These are phyloP conservation scores for Mycogona germanica DNA, from an alignment of 2,888 invertebrate genomes.

Conservation along the genomic window DNA sequence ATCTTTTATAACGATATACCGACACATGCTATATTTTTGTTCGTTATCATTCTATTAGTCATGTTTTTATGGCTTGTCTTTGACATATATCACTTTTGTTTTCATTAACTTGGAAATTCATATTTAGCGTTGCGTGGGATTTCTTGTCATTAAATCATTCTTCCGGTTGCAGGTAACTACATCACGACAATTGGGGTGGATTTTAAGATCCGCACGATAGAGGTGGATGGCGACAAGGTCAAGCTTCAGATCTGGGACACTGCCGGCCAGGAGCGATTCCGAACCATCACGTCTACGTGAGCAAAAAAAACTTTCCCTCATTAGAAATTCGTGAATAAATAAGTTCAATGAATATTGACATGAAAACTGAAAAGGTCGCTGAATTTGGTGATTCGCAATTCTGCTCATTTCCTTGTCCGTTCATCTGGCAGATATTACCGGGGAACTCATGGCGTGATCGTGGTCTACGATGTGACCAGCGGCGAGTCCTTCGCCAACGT, in stretches of 20 bases:
- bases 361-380: neutral
- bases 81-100: neutral
- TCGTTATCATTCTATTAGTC: too few relatives aligned
- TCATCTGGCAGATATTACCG: conserved; percentile 64
- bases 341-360: neutral
- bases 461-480: conserved; percentile 98
- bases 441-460: conserved; percentile 98
- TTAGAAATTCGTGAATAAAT: too few relatives aligned
- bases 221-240: conserved; percentile 76
- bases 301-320: conserved; percentile 22
- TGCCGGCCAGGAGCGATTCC: conserved; percentile 91
- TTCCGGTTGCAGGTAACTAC: conserved; percentile 38
- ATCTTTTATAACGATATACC: too few relatives aligned
- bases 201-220: conserved; percentile 97
- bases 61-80: neutral
- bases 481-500: conserved; percentile 99
- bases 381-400: neutral
- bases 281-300: conserved; percentile 96
- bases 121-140: neutral
- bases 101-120: neutral
- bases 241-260: conserved; percentile 98
- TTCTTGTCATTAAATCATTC: neutral
- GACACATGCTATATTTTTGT: neutral
- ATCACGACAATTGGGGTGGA: conserved; percentile 99
- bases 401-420: neutral